A percentile compares a stretch with the other conserved stretches of the same genome.
These are phyloP conservation scores for Asbolus verrucosus DNA, from an alignment of 1,140 invertebrate genomes.

Conservation along the genomic window DNA sequence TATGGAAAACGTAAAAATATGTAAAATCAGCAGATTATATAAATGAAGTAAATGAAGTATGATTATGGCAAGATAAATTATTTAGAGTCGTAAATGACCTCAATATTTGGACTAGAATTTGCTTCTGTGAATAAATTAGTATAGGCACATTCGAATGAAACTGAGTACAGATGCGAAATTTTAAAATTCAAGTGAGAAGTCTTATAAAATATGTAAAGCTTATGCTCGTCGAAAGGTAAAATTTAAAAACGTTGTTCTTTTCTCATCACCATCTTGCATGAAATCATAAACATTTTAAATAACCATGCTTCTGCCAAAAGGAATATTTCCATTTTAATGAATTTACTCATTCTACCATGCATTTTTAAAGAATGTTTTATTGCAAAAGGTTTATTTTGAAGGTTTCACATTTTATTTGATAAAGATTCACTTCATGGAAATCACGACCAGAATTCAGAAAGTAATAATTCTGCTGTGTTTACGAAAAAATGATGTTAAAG, in stretches of 20 bases:
- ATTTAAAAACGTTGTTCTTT: slow-evolving; percentile 36
- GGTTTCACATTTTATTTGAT: too few relatives aligned
- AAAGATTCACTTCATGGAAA: too few relatives aligned
- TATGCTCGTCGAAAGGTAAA: slow-evolving; percentile 36
- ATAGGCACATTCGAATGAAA: background rate
- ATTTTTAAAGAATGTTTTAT: slow-evolving; percentile 2
- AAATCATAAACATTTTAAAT: slow-evolving; percentile 39
- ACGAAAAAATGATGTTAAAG: too few relatives aligned
- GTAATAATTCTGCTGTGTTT: too few relatives aligned
- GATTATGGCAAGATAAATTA: slow-evolving; percentile 26
- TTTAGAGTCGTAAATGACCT: slow-evolving; percentile 25
- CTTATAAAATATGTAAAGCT: slow-evolving; percentile 39
- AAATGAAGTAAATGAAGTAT: slow-evolving; percentile 23
- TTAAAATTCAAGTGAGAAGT: slow-evolving; percentile 37
- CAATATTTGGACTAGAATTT: slow-evolving; percentile 28
- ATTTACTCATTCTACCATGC: slow-evolving; percentile 13
- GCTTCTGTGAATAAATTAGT: slow-evolving; percentile 14
- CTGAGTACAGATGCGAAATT: slow-evolving; percentile 9
- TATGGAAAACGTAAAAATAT: too few relatives aligned
- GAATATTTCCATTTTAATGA: slow-evolving; percentile 33
- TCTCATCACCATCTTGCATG: slow-evolving; percentile 35
- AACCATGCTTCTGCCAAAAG: slow-evolving; percentile 15
- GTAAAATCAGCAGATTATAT: too few relatives aligned
- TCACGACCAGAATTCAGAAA: too few relatives aligned
- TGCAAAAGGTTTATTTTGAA: background rate